Evolutionary conservation across 92 coral and sea anemone genomes (phyloP), one percentile per base, ranked within the genome.

Genomic region (Epizoanthus fatuus): DNA sequence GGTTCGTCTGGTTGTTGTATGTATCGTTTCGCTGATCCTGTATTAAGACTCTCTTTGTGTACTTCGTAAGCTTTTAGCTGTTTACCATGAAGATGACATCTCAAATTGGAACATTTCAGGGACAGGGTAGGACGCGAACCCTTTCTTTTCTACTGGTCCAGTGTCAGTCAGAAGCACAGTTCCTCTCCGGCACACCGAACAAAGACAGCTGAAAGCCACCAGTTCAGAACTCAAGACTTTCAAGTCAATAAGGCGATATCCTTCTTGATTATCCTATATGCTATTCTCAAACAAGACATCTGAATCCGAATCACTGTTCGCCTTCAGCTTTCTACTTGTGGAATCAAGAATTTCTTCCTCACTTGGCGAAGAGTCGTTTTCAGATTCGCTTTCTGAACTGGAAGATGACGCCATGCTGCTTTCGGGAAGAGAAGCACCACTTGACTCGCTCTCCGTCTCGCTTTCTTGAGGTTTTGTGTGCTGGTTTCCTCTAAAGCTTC

Each of bases 141-240:
- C 42, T 64, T 64, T 64, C 70, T 64, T 22, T 22, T 32, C 70
- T 25, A 13, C 39, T 40, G 44, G 70, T 16, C 70, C 42, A 40
- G 70, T 64, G 42, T 64, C 70, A 12, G 14, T 25, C 32, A 32
- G 16, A 7, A 25, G 32, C 70, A 32, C 70, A 64, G 42, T 64
- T 29, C 42, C 40, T 64, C 42, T 37, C 40, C 70, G 39, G 69
- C 69, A 63, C 25, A 63, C 39, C 37, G 39, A 25, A 63, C 69
- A 59, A 59, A 59, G 65, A 59, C 65, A 59, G 65, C 65, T 59
- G 65, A 59, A 59, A 59, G 65, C 39, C 25, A 14, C 32, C 70
- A 64, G 10, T 13, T 64, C 42, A 40, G 40, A 40, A 20, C 70
- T 64, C 39, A 64, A 64, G 39, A 22, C 70, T 25, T 64, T 64